A percentile compares a stretch with the other conserved stretches of the same genome.
Evolutionary conservation across 2,888 invertebrate genomes (phyloP).

Genomic region (Melipona beecheii): DNA sequence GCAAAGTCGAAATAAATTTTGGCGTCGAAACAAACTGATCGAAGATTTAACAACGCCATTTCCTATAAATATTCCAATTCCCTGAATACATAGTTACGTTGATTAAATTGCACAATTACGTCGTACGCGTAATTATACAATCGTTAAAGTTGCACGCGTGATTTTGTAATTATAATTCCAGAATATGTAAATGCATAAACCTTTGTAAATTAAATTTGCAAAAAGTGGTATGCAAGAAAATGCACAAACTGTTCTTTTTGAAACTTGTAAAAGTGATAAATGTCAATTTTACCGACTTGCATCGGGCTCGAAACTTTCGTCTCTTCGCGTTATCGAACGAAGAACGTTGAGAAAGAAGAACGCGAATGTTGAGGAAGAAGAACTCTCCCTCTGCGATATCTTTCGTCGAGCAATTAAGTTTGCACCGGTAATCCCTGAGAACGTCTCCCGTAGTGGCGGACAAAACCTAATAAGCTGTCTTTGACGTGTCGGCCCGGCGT

Average conservation of each 20-base stretch:
- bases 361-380: neutral
- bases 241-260: neutral
- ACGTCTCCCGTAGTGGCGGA: neutral
- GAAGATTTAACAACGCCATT: neutral
- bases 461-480: slow-evolving; percentile 27
- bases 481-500: slow-evolving; percentile 5
- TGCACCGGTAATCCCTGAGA: neutral
- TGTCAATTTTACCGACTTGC: neutral
- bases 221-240: neutral
- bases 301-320: neutral
- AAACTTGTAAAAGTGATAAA: too few species aligned
- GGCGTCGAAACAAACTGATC: neutral
- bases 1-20: neutral
- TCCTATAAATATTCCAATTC: too few species aligned
- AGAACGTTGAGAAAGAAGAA: neutral
- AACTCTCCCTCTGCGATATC: neutral
- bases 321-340: neutral
- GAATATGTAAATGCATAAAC: too few species aligned
- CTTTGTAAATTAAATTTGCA: too few species aligned
- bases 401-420: neutral
- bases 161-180: too few species aligned
- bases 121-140: too few species aligned
- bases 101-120: too few species aligned
- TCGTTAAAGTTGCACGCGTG: too few species aligned
- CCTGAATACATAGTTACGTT: too few species aligned